These are phyloP conservation scores for Muraenolepis orangiensis DNA, from an alignment of 2,797 vertebrate species.

Conservation along the genomic window DNA sequence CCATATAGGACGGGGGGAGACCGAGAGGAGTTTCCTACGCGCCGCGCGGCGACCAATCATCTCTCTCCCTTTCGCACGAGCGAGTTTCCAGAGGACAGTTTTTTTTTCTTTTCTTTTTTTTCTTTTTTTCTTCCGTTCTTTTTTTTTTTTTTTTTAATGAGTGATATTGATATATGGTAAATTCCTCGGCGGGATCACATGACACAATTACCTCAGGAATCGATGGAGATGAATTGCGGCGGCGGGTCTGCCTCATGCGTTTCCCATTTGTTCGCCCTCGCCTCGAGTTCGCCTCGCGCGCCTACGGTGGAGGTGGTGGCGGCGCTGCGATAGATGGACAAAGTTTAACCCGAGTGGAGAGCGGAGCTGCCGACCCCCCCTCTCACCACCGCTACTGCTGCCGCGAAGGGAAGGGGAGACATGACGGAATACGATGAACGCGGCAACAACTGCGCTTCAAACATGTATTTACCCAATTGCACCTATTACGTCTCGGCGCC, in stretches of 20 bases:
- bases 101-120: too few species aligned
- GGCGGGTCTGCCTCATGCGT: conserved; percentile 97
- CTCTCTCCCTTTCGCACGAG: too few species aligned
- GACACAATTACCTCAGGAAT: conserved; percentile 99
- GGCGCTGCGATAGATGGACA: conserved; percentile 97
- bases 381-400: too few species aligned
- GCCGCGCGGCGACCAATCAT: too few species aligned
- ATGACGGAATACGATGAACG: conserved; percentile 99
- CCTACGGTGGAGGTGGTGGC: too few species aligned
- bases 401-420: conserved; percentile 78
- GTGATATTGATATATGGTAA: conserved; percentile 99
- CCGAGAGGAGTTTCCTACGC: too few species aligned
- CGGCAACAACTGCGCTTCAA: conserved; percentile 88
- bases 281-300: conserved; percentile 84
- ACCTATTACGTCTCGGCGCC: conserved; percentile 96
- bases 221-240: conserved; percentile 99
- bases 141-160: conserved; percentile 70
- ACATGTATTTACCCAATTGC: conserved; percentile 97
- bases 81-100: too few species aligned
- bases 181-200: conserved; percentile 97
- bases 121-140: too few species aligned
- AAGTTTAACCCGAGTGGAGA: conserved; percentile 84
- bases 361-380: conserved; percentile 68
- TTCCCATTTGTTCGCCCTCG: conserved; percentile 94
- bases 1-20: too few species aligned